Conservation (phyloP, 2,888 invertebrate genomes). For the Heteromurus nitidus region DNA sequence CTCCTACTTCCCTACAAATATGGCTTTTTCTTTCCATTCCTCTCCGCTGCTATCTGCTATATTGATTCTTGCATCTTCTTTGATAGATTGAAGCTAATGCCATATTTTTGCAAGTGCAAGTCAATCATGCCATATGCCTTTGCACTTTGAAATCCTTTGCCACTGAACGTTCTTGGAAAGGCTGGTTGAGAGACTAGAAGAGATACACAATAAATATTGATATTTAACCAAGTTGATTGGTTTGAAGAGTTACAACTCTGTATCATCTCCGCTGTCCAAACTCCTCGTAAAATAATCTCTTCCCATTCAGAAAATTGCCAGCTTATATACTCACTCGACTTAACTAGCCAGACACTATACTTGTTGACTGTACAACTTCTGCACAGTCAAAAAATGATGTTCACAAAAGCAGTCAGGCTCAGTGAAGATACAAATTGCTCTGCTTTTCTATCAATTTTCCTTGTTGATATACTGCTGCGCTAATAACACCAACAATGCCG, state of each 20-base stretch:
- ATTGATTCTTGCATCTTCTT: slow-evolving; percentile 10
- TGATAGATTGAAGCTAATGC: slow-evolving; percentile 52
- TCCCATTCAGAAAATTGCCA: slow-evolving; percentile 25
- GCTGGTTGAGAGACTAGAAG: not conserved
- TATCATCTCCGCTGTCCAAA: slow-evolving; percentile 3
- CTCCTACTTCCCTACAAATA: not conserved
- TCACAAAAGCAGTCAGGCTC: not conserved
- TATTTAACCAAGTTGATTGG: slow-evolving; percentile 51
- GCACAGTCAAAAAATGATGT: too few species aligned
- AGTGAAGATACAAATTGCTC: not conserved
- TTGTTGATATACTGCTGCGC: too few species aligned
- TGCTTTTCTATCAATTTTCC: not conserved
- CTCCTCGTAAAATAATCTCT: not conserved
- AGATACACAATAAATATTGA: slow-evolving; percentile 53
- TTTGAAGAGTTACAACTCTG: slow-evolving; percentile 38
- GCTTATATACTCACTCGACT: not conserved
- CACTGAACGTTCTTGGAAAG: not conserved
- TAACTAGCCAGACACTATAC: too few species aligned
- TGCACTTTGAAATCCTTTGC: slow-evolving; percentile 27
- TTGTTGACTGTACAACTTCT: too few species aligned
- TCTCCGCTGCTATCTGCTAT: slow-evolving; percentile 17
- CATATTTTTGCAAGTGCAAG: slow-evolving; percentile 3
- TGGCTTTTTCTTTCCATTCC: too few species aligned
- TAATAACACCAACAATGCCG: too few species aligned
- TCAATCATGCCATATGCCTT: slow-evolving; percentile 37